Base-by-base conservation (phyloP, 2,113 vertebrate species). In the Glaucidium brasilianum region DNA sequence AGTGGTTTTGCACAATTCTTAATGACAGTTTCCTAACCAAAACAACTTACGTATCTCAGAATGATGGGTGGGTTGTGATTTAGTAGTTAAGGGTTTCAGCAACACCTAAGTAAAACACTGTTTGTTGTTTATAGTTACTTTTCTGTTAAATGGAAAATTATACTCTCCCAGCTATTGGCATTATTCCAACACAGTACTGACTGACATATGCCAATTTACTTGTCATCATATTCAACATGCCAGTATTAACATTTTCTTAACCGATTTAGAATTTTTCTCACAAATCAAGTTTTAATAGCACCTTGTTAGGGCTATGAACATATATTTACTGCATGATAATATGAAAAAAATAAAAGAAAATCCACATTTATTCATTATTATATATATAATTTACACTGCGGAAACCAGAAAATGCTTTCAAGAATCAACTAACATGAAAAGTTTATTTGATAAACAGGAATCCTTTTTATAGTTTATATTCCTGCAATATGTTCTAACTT, bases 51-150 rank as follows among this genome's bases (percentile, higher is more conserved):
- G 0, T 49, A 43, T 75, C 39, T 93, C 83, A 94, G 69, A 95
- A 50, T 88, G 89, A 89, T 63, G 80, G 41, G 66, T 67, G 53
- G 29, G 39, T 95, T 97, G 59, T 92, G 92, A 93, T 91, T 90
- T 75, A 92, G 76, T 97, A 97, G 95, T 97, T 97, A 95, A 1
- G 71, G 94, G 96, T 97, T 97, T 97, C 96, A 95, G 74, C 76
- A 94, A 37, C 90, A 91, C 49, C 37, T 85, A 67, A 74, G 75
- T 84, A 92, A 96, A 95, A 96, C 56, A 90, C 30, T 96, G 83
- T 95, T 97, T 97, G 79, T 92, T 96, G 94, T 96, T 94, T 95
- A 88, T 73, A 89, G 89, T 85, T 95, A 80, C 35, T 82, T 85
- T 78, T 83, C 74, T 92, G 14, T 90, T 93, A 95, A 96, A 91